A percentile compares a stretch with the other conserved stretches of the same genome.
phyloP scores from a whole-genome alignment of 1,140 invertebrate species.

The Andrena cerasifolii region DNA sequence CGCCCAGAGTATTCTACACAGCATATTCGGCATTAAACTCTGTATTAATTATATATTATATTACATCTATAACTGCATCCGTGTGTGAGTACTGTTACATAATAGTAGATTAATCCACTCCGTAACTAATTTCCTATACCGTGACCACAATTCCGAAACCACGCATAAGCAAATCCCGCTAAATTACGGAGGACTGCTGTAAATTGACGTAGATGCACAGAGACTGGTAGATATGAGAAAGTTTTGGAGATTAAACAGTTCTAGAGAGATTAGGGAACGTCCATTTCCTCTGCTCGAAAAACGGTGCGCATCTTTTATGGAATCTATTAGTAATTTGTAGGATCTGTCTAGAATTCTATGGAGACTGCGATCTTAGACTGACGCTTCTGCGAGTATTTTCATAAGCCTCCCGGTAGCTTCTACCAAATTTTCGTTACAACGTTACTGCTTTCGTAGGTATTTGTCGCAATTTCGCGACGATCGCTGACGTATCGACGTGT shows the following conservation, averaged over 20 bases:
- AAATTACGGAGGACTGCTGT: not conserved
- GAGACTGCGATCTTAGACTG: too few relatives aligned
- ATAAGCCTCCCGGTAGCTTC: too few relatives aligned
- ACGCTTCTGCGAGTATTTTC: not conserved
- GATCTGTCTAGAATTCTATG: too few relatives aligned
- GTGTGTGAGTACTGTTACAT: not conserved
- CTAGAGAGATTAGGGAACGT: not conserved
- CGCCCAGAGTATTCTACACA: too few relatives aligned
- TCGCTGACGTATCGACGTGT: not conserved
- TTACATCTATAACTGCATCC: not conserved
- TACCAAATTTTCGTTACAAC: too few relatives aligned
- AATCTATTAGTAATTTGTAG: too few relatives aligned
- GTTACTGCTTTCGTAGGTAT: not conserved
- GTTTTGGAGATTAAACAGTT: not conserved
- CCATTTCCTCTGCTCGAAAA: too few relatives aligned
- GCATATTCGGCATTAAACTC: too few relatives aligned
- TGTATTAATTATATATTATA: not conserved
- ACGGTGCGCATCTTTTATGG: too few relatives aligned
- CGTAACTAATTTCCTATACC: conserved; percentile 24
- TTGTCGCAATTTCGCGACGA: not conserved
- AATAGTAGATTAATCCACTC: conserved; percentile 20
- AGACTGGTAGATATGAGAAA: not conserved
- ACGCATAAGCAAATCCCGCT: not conserved
- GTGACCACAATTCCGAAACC: conserved; percentile 22
- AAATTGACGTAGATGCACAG: not conserved